Conservation (phyloP, 1,140 invertebrate genomes). For the Drosophila yakuba region DNA sequence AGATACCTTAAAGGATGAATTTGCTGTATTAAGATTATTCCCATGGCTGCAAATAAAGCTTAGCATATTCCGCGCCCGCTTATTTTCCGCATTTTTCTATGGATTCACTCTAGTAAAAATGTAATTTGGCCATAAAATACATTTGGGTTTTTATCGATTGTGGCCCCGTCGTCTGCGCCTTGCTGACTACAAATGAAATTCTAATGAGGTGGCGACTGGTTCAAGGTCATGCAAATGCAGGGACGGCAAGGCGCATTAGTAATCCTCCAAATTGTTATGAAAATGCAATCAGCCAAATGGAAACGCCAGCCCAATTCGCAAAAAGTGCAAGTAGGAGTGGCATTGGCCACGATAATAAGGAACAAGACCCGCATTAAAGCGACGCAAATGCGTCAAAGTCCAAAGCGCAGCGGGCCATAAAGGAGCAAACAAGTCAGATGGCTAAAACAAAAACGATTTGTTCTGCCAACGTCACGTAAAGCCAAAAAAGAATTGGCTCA, state of each 20-base stretch:
- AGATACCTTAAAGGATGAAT: slow-evolving; percentile 29
- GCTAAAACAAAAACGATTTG: slow-evolving; percentile 56
- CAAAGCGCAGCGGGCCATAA: slow-evolving; percentile 69
- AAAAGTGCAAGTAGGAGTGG: slow-evolving; percentile 11
- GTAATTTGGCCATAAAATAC: slow-evolving; percentile 46
- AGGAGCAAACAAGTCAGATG: slow-evolving; percentile 41
- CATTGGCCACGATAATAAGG: not conserved
- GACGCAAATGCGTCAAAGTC: slow-evolving; percentile 54
- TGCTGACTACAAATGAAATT: slow-evolving; percentile 50
- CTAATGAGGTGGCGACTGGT: slow-evolving; percentile 37
- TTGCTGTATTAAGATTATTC: slow-evolving; percentile 42
- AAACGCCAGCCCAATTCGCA: slow-evolving; percentile 16
- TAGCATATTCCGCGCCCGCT: slow-evolving; percentile 40
- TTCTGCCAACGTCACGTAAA: slow-evolving; percentile 72
- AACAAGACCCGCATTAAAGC: slow-evolving; percentile 32
- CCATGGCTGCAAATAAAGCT: slow-evolving; percentile 37
- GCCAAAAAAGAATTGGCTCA: slow-evolving; percentile 42
- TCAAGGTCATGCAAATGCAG: slow-evolving; percentile 54
- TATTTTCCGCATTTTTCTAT: slow-evolving; percentile 33
- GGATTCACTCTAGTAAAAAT: slow-evolving; percentile 33
- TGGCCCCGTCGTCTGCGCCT: slow-evolving; percentile 12
- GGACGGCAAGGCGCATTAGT: slow-evolving; percentile 55
- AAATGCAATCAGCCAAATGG: slow-evolving; percentile 79
- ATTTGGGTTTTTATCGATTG: slow-evolving; percentile 42
- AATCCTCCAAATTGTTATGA: slow-evolving; percentile 67